phyloP scores from a whole-genome alignment of 2,888 invertebrate species.

The Melieria picta region DNA sequence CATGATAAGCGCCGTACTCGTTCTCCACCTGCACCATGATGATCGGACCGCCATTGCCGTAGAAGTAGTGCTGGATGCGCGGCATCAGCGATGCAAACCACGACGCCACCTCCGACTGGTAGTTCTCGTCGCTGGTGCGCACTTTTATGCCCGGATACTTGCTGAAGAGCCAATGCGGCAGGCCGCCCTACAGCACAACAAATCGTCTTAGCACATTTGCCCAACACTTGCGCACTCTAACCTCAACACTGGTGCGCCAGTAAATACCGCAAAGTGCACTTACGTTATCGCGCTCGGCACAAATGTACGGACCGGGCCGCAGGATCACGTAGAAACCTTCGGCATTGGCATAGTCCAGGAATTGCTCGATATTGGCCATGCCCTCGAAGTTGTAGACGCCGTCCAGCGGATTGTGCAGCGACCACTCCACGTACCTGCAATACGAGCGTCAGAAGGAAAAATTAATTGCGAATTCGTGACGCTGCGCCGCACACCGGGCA shows the following conservation, averaged over 20 bases:
- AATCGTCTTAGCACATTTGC: background rate
- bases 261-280: background rate
- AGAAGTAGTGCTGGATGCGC: slow-evolving; percentile 66
- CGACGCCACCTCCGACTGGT: slow-evolving; percentile 67
- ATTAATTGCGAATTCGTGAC: background rate
- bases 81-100: slow-evolving; percentile 70
- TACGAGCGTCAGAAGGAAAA: background rate
- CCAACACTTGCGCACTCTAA: no score
- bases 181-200: slow-evolving; percentile 73
- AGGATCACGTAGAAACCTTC: slow-evolving; percentile 84
- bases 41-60: slow-evolving; percentile 82
- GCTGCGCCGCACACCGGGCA: slow-evolving; percentile 10
- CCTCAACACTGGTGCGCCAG: no score
- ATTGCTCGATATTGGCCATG: slow-evolving; percentile 76
- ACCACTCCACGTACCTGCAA: slow-evolving; percentile 86
- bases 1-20: slow-evolving; percentile 85
- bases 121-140: slow-evolving; percentile 73
- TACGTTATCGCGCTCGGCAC: slow-evolving; percentile 86
- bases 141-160: slow-evolving; percentile 71
- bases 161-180: slow-evolving; percentile 78
- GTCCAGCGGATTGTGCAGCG: slow-evolving; percentile 83
- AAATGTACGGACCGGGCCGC: slow-evolving; percentile 90
- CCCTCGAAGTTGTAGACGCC: slow-evolving; percentile 73
- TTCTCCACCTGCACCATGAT: slow-evolving; percentile 90
- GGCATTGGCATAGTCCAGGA: slow-evolving; percentile 78